Evolutionary conservation across 2,113 vertebrate species (phyloP).

Genomic region (Cyprinus carpio): DNA sequence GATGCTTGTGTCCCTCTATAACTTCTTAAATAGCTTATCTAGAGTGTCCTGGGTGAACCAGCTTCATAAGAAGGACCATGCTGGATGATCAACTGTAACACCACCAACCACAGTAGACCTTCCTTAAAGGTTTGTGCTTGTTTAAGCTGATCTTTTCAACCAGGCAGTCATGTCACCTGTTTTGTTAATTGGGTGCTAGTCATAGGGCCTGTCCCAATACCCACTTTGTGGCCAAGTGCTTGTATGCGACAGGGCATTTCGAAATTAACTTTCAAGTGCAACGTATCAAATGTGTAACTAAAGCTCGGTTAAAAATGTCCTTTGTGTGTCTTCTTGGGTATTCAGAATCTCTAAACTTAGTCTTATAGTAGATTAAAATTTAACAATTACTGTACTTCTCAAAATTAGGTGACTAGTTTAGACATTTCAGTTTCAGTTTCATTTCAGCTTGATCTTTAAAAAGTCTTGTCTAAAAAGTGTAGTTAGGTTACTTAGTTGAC

Average conservation of each 20-base stretch:
- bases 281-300: not conserved
- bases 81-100: not conserved
- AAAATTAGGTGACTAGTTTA: not conserved
- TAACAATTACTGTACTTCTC: not conserved
- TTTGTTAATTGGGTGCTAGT: not conserved
- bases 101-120: not conserved
- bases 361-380: not conserved
- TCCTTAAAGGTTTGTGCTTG: not conserved
- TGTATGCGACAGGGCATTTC: not conserved
- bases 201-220: not conserved
- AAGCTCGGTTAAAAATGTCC: not conserved
- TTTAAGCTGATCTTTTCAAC: constrained; percentile 1
- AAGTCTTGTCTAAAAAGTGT: not conserved
- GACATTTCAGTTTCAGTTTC: not conserved
- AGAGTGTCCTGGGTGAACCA: not conserved
- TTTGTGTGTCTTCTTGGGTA: not conserved
- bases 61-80: not conserved
- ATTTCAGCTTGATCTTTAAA: not conserved
- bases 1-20: not conserved
- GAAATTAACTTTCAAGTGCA: not conserved
- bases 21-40: not conserved
- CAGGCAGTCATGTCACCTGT: not conserved
- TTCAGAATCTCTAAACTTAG: not conserved
- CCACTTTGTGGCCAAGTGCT: not conserved
- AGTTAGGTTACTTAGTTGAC: not conserved